A percentile compares a stretch with the other conserved stretches of the same genome.
phyloP scores from a whole-genome alignment of 2,113 vertebrate species.

The Campylorhamphus procurvoides region DNA sequence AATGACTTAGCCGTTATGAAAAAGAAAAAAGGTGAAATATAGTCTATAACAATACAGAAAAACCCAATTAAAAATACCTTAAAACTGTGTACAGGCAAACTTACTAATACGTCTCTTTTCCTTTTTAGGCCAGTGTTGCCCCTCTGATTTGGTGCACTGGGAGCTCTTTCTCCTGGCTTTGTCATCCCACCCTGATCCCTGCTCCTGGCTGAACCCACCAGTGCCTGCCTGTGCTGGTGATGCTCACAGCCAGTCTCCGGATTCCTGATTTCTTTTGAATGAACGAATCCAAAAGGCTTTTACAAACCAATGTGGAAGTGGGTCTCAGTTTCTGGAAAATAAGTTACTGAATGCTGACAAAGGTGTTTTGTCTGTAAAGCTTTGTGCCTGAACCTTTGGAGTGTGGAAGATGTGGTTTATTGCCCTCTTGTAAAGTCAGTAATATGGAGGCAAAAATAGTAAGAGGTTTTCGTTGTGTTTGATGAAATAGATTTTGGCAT shows the following conservation, averaged over 20 bases:
- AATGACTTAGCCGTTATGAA: background rate
- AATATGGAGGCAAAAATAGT: background rate
- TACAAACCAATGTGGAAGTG: background rate
- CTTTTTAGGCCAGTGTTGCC: background rate
- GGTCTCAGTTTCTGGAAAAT: background rate
- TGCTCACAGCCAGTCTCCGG: accelerated
- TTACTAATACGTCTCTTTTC: background rate
- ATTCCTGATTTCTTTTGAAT: background rate
- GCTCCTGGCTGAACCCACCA: accelerated
- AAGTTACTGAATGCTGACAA: background rate
- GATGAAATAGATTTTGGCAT: background rate
- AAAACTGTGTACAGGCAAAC: background rate
- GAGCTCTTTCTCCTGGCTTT: background rate
- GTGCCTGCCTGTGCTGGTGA: background rate
- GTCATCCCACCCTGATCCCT: background rate
- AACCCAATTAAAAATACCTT: background rate
- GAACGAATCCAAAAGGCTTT: background rate
- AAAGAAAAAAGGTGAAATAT: background rate
- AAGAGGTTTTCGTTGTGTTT: background rate
- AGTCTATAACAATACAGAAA: background rate
- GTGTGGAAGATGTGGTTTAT: background rate
- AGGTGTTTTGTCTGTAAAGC: background rate
- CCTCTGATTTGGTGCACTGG: accelerated
- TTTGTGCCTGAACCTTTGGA: background rate
- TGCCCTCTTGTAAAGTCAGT: background rate